Evolutionary conservation across 2,797 vertebrate species (phyloP).

Genomic region (Distichodus sexfasciatus): DNA sequence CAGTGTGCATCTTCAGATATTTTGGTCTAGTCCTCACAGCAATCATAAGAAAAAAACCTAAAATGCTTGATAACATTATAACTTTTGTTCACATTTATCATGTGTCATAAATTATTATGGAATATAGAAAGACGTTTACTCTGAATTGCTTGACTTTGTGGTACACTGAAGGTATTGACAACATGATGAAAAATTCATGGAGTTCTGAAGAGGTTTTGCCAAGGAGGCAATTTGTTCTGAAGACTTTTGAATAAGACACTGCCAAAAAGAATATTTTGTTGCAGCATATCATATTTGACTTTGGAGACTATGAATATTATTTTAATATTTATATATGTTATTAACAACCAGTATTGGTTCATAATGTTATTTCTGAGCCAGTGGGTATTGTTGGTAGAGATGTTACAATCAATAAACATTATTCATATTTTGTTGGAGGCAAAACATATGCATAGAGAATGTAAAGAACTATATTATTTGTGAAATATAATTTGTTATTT

Average conservation of each 20-base stretch:
- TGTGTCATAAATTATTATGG: constrained; percentile 20
- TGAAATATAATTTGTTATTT: too few species aligned
- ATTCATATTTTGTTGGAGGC: too few species aligned
- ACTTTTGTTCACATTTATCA: constrained; percentile 17
- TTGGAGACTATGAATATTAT: background rate
- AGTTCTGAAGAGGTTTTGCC: constrained; percentile 18
- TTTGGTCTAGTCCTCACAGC: background rate
- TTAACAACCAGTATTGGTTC: too few species aligned
- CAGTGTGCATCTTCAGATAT: background rate
- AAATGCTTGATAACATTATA: background rate
- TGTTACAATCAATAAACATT: too few species aligned
- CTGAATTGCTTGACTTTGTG: constrained; percentile 14
- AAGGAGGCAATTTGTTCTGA: background rate
- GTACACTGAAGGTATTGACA: constrained; percentile 21
- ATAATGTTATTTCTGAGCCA: too few species aligned
- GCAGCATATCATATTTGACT: background rate
- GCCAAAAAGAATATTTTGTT: background rate
- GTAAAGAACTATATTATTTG: too few species aligned
- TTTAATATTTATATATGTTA: background rate
- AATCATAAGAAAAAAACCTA: too few species aligned
- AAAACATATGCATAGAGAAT: too few species aligned
- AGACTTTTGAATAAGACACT: constrained; percentile 11
- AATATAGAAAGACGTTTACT: constrained; percentile 14
- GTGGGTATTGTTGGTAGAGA: too few species aligned
- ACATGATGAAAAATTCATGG: constrained; percentile 36